phyloP scores from a whole-genome alignment of 2,797 vertebrate genomes.

The Vireo griseus region DNA sequence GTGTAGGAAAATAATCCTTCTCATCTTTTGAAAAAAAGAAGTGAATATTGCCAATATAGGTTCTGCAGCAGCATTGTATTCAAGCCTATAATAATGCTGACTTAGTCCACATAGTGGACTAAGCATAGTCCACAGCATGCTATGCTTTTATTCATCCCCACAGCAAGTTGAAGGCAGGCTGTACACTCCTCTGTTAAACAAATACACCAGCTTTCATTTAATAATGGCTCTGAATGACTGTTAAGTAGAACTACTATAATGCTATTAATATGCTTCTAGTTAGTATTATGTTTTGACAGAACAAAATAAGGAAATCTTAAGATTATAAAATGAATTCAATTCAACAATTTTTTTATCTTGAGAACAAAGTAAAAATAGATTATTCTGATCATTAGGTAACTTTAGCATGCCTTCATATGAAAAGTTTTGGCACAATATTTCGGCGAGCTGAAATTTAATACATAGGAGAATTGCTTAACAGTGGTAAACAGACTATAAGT shows the following conservation, averaged over 20 bases:
- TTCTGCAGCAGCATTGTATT: neutral
- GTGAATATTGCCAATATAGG: neutral
- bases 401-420: neutral
- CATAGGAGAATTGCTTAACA: neutral
- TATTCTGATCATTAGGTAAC: neutral
- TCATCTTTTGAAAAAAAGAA: neutral
- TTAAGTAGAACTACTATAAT: neutral
- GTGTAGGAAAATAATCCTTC: neutral
- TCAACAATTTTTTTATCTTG: neutral
- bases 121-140: too few relatives aligned
- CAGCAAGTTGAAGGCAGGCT: neutral
- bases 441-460: neutral
- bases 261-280: neutral
- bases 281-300: neutral
- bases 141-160: neutral
- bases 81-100: neutral
- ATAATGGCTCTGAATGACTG: neutral
- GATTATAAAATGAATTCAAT: neutral
- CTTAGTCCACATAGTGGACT: too few relatives aligned
- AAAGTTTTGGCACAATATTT: neutral
- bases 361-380: neutral
- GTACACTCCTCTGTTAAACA: neutral
- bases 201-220: neutral
- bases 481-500: neutral
- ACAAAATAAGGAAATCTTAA: neutral